phyloP scores from a whole-genome alignment of 2,113 vertebrate genomes.

The Xiphophorus couchianus region DNA sequence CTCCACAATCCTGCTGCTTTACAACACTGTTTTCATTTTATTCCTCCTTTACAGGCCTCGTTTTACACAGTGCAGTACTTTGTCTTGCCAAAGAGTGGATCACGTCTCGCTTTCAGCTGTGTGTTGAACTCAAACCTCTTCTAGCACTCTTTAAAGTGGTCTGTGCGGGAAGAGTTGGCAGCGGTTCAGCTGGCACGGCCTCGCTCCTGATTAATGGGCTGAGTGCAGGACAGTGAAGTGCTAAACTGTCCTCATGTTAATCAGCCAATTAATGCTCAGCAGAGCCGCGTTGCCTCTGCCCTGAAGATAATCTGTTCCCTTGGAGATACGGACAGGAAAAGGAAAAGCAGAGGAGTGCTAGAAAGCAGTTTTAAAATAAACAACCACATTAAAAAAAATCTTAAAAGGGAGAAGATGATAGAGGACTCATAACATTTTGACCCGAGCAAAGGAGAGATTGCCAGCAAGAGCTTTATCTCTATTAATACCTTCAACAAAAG shows the following conservation, averaged over 20 bases:
- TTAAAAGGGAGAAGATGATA: slow-evolving; percentile 3
- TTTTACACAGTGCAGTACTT: slow-evolving; percentile 41
- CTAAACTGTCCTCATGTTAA: slow-evolving; percentile 80
- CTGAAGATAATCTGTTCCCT: slow-evolving; percentile 56
- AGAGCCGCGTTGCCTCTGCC: slow-evolving; percentile 64
- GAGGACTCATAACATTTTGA: slow-evolving; percentile 17
- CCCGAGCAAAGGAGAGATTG: slow-evolving; percentile 32
- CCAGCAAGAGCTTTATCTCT: slow-evolving; percentile 39
- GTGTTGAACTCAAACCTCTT: slow-evolving; percentile 34
- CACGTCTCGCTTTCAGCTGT: slow-evolving; percentile 45
- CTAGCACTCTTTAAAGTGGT: slow-evolving; percentile 40
- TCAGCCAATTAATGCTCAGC: slow-evolving; percentile 78
- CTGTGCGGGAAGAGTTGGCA: slow-evolving; percentile 67
- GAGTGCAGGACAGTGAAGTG: slow-evolving; percentile 72
- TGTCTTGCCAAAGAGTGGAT: slow-evolving; percentile 47
- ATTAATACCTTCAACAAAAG: slow-evolving; percentile 38
- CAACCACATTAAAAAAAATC: not conserved
- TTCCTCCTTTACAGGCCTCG: slow-evolving; percentile 1
- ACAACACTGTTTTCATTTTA: slow-evolving; percentile 4
- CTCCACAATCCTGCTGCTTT: not conserved
- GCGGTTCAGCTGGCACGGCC: slow-evolving; percentile 71
- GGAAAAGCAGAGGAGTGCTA: slow-evolving; percentile 10
- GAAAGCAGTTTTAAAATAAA: not conserved
- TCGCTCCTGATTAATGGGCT: slow-evolving; percentile 70
- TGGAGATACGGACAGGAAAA: slow-evolving; percentile 32